These are phyloP conservation scores for Teleogryllus occipitalis DNA, from an alignment of 1,140 invertebrate species.

Conservation along the genomic window DNA sequence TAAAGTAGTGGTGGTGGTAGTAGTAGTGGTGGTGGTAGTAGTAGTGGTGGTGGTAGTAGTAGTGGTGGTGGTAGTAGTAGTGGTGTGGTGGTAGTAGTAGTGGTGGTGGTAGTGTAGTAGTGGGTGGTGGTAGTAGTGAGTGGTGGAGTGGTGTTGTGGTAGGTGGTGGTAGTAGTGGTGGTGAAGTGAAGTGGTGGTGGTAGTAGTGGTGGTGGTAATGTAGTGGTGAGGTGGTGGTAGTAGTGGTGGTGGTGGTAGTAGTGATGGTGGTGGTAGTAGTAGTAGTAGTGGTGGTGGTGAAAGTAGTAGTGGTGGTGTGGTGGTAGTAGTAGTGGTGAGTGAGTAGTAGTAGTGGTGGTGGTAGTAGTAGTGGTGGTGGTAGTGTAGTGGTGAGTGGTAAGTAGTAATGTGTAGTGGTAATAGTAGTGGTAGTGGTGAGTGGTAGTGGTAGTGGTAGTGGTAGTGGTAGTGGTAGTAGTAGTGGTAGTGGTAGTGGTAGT, in stretches of 20 bases:
- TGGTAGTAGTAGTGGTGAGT: too few species aligned
- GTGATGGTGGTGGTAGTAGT: neutral
- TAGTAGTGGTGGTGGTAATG: slow-evolving; percentile 15
- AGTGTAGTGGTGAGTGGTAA: too few species aligned
- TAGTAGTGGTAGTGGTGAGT: slow-evolving; percentile 9
- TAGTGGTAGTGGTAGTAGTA: too few species aligned
- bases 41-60: slow-evolving; percentile 7
- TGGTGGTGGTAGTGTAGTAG: too few species aligned
- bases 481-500: too few species aligned
- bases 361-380: too few species aligned
- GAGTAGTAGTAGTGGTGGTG: too few species aligned
- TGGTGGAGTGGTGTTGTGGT: slow-evolving; percentile 16
- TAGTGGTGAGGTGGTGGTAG: slow-evolving; percentile 7
- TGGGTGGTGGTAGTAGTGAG: slow-evolving; percentile 13
- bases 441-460: too few species aligned
- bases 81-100: too few species aligned
- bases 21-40: slow-evolving; percentile 8
- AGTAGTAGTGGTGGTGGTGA: neutral
- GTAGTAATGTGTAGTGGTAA: neutral
- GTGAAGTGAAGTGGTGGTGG: slow-evolving; percentile 13
- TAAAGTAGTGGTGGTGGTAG: slow-evolving; percentile 9
- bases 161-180: too few species aligned
- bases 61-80: slow-evolving; percentile 6
- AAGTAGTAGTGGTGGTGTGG: too few species aligned
- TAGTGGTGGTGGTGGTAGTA: slow-evolving; percentile 11